Conservation (phyloP, 2,113 vertebrate species). For the Naja naja region DNA sequence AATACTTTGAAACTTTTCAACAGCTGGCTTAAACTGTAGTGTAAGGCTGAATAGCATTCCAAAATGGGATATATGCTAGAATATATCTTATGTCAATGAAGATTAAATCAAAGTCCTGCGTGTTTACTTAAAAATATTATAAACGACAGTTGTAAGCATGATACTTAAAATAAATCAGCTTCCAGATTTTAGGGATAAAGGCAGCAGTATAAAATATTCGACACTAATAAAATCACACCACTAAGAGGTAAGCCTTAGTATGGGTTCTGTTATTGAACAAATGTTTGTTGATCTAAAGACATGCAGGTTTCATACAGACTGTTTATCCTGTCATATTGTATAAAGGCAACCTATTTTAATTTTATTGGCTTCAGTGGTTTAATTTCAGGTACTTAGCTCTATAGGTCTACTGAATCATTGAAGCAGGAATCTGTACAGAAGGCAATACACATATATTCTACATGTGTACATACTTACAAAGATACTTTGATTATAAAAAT, state of each 20-base stretch:
- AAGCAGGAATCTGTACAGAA: background rate
- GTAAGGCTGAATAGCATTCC: background rate
- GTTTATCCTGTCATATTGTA: background rate
- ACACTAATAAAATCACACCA: background rate
- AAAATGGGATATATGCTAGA: slow-evolving; percentile 21
- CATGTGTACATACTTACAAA: background rate
- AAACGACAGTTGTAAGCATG: background rate
- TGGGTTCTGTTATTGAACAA: background rate
- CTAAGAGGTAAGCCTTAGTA: background rate
- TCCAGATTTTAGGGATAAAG: background rate
- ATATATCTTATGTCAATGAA: background rate
- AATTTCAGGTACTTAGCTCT: background rate
- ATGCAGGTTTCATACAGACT: background rate
- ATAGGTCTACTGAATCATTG: background rate
- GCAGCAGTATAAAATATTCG: background rate
- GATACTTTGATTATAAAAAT: background rate
- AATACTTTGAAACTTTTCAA: slow-evolving; percentile 9
- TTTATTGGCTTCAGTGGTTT: background rate
- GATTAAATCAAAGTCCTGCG: background rate
- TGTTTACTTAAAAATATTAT: background rate
- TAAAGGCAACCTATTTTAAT: background rate
- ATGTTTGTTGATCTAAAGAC: background rate
- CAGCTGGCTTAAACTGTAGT: slow-evolving; percentile 6
- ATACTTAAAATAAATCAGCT: background rate
- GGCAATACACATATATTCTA: background rate